Evolutionary conservation across 2,797 vertebrate genomes (phyloP).

Genomic region (Siniperca obscura): DNA sequence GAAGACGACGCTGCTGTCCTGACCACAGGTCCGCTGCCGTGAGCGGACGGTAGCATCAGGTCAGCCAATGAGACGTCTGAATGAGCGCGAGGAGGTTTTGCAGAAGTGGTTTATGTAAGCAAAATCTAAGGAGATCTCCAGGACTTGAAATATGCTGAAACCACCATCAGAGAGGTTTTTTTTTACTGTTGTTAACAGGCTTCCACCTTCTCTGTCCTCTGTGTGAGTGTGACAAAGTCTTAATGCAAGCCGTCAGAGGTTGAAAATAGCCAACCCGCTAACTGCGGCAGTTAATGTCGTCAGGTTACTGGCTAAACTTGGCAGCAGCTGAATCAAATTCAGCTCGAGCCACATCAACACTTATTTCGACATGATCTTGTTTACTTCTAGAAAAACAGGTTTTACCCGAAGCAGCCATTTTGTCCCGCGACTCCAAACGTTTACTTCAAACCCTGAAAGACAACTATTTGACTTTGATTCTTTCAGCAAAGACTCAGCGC

Average conservation of each 20-base stretch:
- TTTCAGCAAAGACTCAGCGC: background rate
- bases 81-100: background rate
- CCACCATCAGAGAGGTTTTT: background rate
- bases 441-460: too few relatives aligned
- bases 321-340: background rate
- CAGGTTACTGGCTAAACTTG: background rate
- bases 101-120: slow-evolving; percentile 3
- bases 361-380: too few relatives aligned
- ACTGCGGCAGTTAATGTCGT: background rate
- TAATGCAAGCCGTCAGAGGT: background rate
- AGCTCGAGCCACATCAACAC: background rate
- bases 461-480: background rate
- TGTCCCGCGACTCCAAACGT: background rate
- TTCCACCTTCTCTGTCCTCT: background rate
- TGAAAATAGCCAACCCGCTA: background rate
- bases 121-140: background rate
- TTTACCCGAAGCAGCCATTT: background rate
- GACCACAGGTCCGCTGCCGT: background rate
- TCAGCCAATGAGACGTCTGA: background rate
- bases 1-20: too few relatives aligned
- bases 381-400: background rate
- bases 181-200: background rate
- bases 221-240: background rate
- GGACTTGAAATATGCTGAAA: background rate
- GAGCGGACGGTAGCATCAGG: too few relatives aligned